Evolutionary conservation across 1,140 invertebrate genomes (phyloP).

Genomic region (Drosophila insularis): DNA sequence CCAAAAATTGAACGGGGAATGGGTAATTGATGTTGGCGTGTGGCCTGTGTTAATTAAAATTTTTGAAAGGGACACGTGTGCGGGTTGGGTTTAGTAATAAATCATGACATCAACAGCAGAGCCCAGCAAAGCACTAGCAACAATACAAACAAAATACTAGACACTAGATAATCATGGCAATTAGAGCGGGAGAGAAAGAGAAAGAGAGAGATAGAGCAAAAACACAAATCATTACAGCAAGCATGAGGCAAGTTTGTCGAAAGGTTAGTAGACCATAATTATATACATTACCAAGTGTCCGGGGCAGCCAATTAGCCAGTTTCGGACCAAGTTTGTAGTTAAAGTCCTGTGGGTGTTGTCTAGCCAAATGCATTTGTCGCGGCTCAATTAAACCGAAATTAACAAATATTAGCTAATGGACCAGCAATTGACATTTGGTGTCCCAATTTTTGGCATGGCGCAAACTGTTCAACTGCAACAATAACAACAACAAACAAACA

Average conservation of each 20-base stretch:
- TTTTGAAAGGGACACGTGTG: conserved; percentile 60
- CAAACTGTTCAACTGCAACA: conserved; percentile 50
- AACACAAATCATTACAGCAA: conserved; percentile 39
- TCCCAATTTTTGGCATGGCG: conserved; percentile 50
- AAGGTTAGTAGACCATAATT: conserved; percentile 57
- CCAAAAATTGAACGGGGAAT: conserved; percentile 17
- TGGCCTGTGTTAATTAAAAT: conserved; percentile 71
- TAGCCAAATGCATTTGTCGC: conserved; percentile 16
- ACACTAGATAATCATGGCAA: conserved; percentile 62
- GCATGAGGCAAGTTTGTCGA: conserved; percentile 28
- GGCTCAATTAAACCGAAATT: conserved; percentile 68
- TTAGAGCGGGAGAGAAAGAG: conserved; percentile 30
- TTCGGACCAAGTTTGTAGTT: conserved; percentile 1
- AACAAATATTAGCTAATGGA: conserved; percentile 66
- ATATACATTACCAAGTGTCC: conserved; percentile 13
- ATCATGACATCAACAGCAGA: conserved; percentile 73
- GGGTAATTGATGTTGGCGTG: conserved; percentile 54
- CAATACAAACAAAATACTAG: conserved; percentile 19
- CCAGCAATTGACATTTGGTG: conserved; percentile 57
- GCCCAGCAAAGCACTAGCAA: conserved; percentile 13
- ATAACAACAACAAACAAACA: conserved; percentile 47
- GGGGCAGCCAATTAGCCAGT: conserved; percentile 25
- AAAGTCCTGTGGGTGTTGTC: conserved; percentile 7
- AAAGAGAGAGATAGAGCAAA: conserved; percentile 59
- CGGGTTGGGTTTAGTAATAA: conserved; percentile 45